These are phyloP conservation scores for Tympanuchus pallidicinctus DNA, from an alignment of 2,113 vertebrate species.

Conservation along the genomic window DNA sequence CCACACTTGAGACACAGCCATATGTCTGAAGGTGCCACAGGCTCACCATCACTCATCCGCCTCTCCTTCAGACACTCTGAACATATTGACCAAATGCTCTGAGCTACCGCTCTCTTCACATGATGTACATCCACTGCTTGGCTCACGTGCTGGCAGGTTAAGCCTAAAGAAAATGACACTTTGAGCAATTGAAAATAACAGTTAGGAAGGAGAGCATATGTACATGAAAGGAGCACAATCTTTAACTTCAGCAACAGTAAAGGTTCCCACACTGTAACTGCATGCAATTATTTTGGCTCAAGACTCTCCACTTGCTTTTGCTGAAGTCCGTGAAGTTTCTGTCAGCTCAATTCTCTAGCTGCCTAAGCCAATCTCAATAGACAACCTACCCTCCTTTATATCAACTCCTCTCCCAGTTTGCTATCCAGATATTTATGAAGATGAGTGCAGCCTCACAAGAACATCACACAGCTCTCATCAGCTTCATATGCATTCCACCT, in stretches of 20 bases:
- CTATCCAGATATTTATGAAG: background rate
- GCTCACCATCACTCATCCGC: conserved; percentile 83
- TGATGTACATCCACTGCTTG: conserved; percentile 90
- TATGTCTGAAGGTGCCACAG: conserved; percentile 81
- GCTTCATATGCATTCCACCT: background rate
- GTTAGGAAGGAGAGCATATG: background rate
- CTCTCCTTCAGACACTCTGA: conserved; percentile 93
- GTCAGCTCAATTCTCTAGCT: background rate
- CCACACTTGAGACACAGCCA: conserved; percentile 96
- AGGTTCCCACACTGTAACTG: background rate
- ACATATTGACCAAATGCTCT: conserved; percentile 90
- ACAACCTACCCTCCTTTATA: background rate
- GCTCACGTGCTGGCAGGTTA: conserved; percentile 94
- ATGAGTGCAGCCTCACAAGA: background rate
- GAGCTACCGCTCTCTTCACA: conserved; percentile 89
- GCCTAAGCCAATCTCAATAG: background rate
- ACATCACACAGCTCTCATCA: background rate
- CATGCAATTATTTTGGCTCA: background rate
- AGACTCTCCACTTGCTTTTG: background rate
- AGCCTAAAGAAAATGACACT: conserved; percentile 72
- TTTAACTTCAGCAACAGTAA: background rate
- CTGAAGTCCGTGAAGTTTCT: background rate
- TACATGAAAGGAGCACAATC: background rate
- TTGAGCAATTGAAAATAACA: background rate
- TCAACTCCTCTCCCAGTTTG: background rate